A percentile compares a stretch with the other conserved stretches of the same genome.
Evolutionary conservation across 2,888 invertebrate genomes (phyloP).

Genomic region (Ellobium chinense): DNA sequence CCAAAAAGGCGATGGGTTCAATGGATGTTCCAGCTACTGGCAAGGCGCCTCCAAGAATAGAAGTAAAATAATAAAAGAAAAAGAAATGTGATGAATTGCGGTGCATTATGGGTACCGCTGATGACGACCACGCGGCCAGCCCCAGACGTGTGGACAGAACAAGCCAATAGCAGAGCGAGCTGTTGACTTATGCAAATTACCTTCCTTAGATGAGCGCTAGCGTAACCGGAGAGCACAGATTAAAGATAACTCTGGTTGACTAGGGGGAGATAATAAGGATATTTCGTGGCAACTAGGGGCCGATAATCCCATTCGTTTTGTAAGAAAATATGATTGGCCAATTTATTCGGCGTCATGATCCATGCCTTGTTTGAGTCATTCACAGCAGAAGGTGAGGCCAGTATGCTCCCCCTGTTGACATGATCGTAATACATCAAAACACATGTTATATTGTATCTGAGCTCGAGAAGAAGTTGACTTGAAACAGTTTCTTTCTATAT

Average conservation of each 20-base stretch:
- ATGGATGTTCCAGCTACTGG: too few relatives aligned
- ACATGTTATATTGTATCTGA: too few relatives aligned
- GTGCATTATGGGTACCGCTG: constrained; percentile 25
- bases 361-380: too few relatives aligned
- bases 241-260: background rate
- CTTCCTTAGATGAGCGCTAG: background rate
- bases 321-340: constrained; percentile 5
- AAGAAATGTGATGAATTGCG: constrained; percentile 30
- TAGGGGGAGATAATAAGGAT: constrained; percentile 2
- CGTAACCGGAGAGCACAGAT: constrained; percentile 6
- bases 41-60: background rate
- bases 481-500: too few relatives aligned
- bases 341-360: constrained; percentile 22
- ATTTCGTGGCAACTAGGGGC: background rate
- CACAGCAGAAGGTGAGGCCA: too few relatives aligned
- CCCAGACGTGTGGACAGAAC: constrained; percentile 31
- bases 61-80: background rate
- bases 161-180: constrained; percentile 28
- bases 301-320: constrained; percentile 31
- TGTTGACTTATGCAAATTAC: constrained; percentile 34
- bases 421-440: too few relatives aligned
- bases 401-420: too few relatives aligned
- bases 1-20: background rate
- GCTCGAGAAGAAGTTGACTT: too few relatives aligned
- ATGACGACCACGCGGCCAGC: background rate